Base-by-base conservation (phyloP, 2,113 vertebrate genomes). In the Pelusios castaneus region DNA sequence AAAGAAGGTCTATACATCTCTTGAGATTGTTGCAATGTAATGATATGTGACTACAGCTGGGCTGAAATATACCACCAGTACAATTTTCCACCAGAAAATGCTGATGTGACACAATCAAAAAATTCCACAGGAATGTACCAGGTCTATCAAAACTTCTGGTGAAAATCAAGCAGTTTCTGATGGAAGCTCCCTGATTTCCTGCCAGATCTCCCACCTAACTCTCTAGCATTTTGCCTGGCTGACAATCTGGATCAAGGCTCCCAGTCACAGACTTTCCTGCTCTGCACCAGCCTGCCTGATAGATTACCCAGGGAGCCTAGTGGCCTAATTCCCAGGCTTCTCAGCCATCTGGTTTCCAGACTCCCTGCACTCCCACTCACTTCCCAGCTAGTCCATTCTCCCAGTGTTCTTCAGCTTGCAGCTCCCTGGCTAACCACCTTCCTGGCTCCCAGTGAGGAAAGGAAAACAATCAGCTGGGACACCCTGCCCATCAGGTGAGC, bases 61-160 rank as follows among this genome's bases (percentile, higher is more conserved):
- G n/a, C 5, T 21, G 84, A 86, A 38, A 10, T 92, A 78, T 92
- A 80, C n/a, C 22, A 58, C 31, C 12, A 21, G 88, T 19, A 49
- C 0, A 88, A 13, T 81, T 82, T 94, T 81, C 27, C 60, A 58
- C 24, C 29, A 56, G 47, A 83, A 93, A 91, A 91, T 9, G 22
- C 11, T 22, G 60, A 85, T 67, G 16, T 67, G 60, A 67, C 60
- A n/a, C 60, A 67, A n/a, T 21, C 34, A n/a, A 67, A n/a, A 67
- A 16, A 16, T 67, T 67, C 60, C 60, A n/a, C 34, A 21, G 34
- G 60, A 67, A 67, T 67, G 60, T 17, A 67, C 19, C 60, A 67
- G n/a, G 80, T 58, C 41, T 16, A 43, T 67, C 52, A 21, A n/a
- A 31, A 70, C 49, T 80, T 77, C 9, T 31, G 54, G 47, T 88